A percentile compares a stretch with the other conserved stretches of the same genome.
Evolutionary conservation across 2,888 invertebrate species (phyloP).

Genomic region (Amphipoea lucens): DNA sequence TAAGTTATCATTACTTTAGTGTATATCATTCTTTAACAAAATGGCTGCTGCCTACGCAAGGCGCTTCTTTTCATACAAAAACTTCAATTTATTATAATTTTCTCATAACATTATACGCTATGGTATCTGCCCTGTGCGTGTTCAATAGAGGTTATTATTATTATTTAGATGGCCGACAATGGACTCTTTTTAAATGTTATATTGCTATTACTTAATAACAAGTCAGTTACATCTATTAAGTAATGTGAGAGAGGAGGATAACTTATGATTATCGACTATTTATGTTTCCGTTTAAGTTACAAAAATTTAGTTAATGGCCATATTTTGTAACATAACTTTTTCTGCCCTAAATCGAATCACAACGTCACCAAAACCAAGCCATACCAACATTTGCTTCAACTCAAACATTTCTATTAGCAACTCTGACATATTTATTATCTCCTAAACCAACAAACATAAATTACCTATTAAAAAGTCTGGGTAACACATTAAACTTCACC

Average conservation of each 20-base stretch:
- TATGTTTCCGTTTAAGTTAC: conserved; percentile 46
- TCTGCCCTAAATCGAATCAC: background rate
- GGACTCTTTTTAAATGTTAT: conserved; percentile 52
- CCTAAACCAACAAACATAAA: conserved; percentile 50
- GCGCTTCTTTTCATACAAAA: conserved; percentile 61
- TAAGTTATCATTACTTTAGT: conserved; percentile 65
- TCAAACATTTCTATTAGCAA: conserved; percentile 48
- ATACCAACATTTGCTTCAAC: conserved; percentile 18
- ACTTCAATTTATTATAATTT: conserved; percentile 81
- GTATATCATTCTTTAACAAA: conserved; percentile 68
- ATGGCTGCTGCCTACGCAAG: conserved; percentile 57
- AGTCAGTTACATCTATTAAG: conserved; percentile 49
- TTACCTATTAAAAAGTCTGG: conserved; percentile 43
- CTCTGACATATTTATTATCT: conserved; percentile 53
- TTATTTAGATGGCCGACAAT: conserved; percentile 54
- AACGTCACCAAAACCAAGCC: conserved; percentile 1
- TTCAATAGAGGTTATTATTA: conserved; percentile 60
- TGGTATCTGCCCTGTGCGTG: conserved; percentile 64
- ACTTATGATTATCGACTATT: conserved; percentile 33
- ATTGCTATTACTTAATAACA: conserved; percentile 65
- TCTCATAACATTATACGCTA: conserved; percentile 75
- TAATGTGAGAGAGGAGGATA: conserved; percentile 38
- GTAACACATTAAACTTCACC: conserved; percentile 48
- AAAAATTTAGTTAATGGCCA: conserved; percentile 4
- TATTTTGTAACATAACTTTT: conserved; percentile 26